phyloP scores from a whole-genome alignment of 2,113 vertebrate genomes.

The Gila orcuttii region DNA sequence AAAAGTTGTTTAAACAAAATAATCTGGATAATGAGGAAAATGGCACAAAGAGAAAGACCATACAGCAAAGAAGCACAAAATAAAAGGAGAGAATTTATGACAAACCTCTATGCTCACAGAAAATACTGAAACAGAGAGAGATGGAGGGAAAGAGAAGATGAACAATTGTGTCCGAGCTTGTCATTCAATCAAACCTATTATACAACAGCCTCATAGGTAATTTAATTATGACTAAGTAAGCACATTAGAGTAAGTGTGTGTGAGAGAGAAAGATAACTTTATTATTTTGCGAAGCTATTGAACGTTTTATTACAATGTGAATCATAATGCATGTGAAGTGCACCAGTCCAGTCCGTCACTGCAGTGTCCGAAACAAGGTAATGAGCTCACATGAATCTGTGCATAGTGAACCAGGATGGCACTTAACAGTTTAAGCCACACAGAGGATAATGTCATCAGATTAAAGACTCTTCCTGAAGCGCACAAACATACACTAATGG shows the following conservation, averaged over 20 bases:
- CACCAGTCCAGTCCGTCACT: neutral
- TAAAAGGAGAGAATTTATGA: neutral
- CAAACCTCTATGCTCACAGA: neutral
- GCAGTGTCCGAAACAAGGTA: neutral
- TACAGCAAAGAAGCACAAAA: neutral
- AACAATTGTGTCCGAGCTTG: neutral
- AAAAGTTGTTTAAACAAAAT: neutral
- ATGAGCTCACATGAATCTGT: neutral
- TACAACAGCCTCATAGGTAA: neutral
- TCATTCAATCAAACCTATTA: slow-evolving; percentile 12
- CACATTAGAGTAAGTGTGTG: neutral
- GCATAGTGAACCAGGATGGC: slow-evolving; percentile 3
- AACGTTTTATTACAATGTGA: neutral
- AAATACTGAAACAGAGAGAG: neutral
- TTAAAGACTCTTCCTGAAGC: neutral
- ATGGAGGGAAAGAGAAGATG: neutral
- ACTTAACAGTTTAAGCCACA: slow-evolving; percentile 7
- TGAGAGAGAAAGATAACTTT: neutral
- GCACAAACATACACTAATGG: neutral
- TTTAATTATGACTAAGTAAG: slow-evolving; percentile 16
- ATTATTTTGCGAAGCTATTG: neutral
- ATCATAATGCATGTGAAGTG: neutral
- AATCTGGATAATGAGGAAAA: neutral
- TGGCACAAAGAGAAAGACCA: neutral
- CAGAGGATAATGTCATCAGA: slow-evolving; percentile 13